Conservation (phyloP, 1,140 invertebrate species). For the Heliconius eleuchia region DNA sequence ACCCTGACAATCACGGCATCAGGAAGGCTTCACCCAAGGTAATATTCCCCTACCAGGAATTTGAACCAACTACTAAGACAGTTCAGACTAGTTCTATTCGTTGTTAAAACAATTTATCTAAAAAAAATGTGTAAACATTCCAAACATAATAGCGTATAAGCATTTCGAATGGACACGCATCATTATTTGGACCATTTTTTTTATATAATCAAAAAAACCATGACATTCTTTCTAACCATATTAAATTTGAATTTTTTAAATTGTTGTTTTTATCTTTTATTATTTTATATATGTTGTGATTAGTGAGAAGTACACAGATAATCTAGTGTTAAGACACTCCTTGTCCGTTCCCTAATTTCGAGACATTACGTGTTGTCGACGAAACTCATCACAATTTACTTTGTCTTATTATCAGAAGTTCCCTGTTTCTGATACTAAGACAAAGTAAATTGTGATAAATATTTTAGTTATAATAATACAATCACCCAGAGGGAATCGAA, state of each 20-base stretch:
- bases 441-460: too few relatives aligned
- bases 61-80: too few relatives aligned
- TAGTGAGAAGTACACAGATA: too few relatives aligned
- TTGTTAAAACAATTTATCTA: not conserved
- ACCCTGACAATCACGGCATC: too few relatives aligned
- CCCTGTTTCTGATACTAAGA: too few relatives aligned
- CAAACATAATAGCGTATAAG: not conserved
- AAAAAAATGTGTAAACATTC: not conserved
- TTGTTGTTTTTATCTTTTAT: not conserved
- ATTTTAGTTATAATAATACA: too few relatives aligned
- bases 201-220: not conserved
- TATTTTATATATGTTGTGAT: not conserved
- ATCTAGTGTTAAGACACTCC: not conserved
- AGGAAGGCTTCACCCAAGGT: too few relatives aligned
- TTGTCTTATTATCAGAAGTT: too few relatives aligned
- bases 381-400: not conserved
- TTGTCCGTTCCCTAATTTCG: not conserved
- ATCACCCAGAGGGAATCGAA: not conserved
- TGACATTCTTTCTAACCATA: not conserved
- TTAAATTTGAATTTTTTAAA: not conserved
- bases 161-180: slow-evolving; percentile 1
- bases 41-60: too few relatives aligned
- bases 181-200: not conserved
- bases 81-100: too few relatives aligned
- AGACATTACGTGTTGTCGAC: not conserved